These are phyloP conservation scores for Grapholita molesta DNA, from an alignment of 1,140 invertebrate species.

Conservation along the genomic window DNA sequence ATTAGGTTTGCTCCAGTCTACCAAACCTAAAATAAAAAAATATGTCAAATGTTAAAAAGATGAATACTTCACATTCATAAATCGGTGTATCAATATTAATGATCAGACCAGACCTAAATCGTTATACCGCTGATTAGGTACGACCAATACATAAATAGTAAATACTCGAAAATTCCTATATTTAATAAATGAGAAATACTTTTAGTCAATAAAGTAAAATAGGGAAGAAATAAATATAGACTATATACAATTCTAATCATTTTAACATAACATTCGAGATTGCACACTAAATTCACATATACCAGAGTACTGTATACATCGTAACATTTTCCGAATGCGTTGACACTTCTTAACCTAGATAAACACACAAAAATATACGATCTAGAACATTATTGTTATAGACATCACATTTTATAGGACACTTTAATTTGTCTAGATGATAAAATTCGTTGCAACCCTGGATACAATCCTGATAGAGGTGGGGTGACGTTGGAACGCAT, in stretches of 20 bases:
- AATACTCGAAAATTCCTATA: constrained; percentile 28
- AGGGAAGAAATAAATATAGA: constrained; percentile 18
- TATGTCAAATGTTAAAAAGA: constrained; percentile 54
- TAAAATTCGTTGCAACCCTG: constrained; percentile 70
- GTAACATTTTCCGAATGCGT: constrained; percentile 43
- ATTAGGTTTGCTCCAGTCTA: constrained; percentile 30
- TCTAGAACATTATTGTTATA: constrained; percentile 76
- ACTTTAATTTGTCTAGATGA: constrained; percentile 61
- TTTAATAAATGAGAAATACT: constrained; percentile 23
- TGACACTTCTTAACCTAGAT: constrained; percentile 60
- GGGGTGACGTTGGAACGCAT: constrained; percentile 41
- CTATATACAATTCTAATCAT: constrained; percentile 48
- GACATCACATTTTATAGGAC: constrained; percentile 74
- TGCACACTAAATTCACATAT: background rate
- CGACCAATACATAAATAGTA: constrained; percentile 35
- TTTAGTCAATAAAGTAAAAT: constrained; percentile 26
- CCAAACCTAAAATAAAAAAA: constrained; percentile 37
- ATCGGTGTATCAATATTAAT: constrained; percentile 36
- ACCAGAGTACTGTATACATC: background rate
- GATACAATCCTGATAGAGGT: constrained; percentile 30
- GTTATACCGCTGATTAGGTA: constrained; percentile 14
- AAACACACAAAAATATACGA: constrained; percentile 76
- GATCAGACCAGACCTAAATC: constrained; percentile 24
- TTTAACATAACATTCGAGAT: constrained; percentile 27
- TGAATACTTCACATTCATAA: constrained; percentile 23